Evolutionary conservation across 1,140 invertebrate species (phyloP).

Genomic region (Zophobas morio): DNA sequence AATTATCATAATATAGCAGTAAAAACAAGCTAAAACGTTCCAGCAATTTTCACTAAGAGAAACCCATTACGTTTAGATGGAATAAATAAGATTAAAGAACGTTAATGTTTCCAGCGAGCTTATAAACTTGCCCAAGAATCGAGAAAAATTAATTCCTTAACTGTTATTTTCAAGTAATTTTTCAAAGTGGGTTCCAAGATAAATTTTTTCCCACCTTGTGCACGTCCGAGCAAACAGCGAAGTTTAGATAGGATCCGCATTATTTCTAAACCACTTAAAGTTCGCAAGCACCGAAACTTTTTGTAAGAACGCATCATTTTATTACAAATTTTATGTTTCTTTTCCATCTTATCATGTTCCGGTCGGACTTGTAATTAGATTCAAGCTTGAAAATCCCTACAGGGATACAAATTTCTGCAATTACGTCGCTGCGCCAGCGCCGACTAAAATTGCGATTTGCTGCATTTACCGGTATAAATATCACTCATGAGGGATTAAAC

Average conservation of each 20-base stretch:
- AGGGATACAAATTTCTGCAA: not conserved
- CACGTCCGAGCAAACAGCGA: slow-evolving; percentile 2
- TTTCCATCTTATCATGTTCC: slow-evolving; percentile 14
- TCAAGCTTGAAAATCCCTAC: not conserved
- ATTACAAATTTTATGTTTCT: slow-evolving; percentile 39
- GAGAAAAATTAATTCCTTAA: not conserved
- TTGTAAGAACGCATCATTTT: slow-evolving; percentile 9
- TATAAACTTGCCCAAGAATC: not conserved
- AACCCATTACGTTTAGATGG: not conserved
- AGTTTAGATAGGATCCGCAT: slow-evolving; percentile 38
- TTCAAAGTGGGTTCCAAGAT: not conserved
- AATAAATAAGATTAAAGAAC: slow-evolving; percentile 2
- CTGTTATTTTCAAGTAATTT: not conserved
- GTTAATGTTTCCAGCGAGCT: not conserved
- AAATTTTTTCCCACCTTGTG: not conserved
- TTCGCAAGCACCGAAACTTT: slow-evolving; percentile 16
- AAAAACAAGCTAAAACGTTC: slow-evolving; percentile 12
- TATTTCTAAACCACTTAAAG: slow-evolving; percentile 41
- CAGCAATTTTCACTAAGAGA: not conserved
- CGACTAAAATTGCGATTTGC: not conserved
- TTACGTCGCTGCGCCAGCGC: not conserved
- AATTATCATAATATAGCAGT: slow-evolving; percentile 1
- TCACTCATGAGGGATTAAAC: not conserved
- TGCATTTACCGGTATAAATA: not conserved
- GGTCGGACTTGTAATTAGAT: slow-evolving; percentile 1